Evolutionary conservation across 2,888 invertebrate species (phyloP), one percentile per base, ranked within the genome.

Genomic region (Harpalus rubripes): DNA sequence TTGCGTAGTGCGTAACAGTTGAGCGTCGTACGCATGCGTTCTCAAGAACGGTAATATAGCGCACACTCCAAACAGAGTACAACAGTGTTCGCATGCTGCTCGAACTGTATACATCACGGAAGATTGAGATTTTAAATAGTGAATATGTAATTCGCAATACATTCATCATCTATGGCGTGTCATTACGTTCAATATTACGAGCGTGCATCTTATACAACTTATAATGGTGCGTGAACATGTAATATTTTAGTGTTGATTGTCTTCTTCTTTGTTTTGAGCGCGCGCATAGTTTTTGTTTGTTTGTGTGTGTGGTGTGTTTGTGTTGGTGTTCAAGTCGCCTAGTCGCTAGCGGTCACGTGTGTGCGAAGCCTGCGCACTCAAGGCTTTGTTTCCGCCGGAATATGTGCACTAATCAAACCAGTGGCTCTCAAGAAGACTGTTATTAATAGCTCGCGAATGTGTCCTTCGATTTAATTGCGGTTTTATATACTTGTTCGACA

Each of bases 311-410:
- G 82, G 15, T 81, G 65, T 81, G 65, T 63, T 18, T 82, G 22
- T 72, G 82, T 52, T 65, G 15, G 44, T 82, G 82, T 79, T 5
- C 39, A 79, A 16, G 63, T 63, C 63, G 63, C 16, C 59, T 59
- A 59, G 32, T 59, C 59, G 65, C 68, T 32, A 26, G 44, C 68
- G 68, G 82, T 83, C 83, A 83, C 83, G 59, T 83, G 83, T 84
- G 26, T 76, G 41, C 76, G 56, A 68, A 44, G 65, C 84, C 78
- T 84, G 84, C 84, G 84, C 83, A 83, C 58, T 84, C 74, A 65
- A 65, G 44, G 12, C 78, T 84, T 84, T 78, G 78, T 84, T 84
- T 84, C 84, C 84, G 84, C 78, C 78, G 84, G 84, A 84, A 76
- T 84, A 83, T 79, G 39, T 79, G 59, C 79, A 59, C 59, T 79